Percentiles rank a stretch among this genome's conserved stretches.
phyloP scores from a whole-genome alignment of 2,888 invertebrate species.

The Xylocampa areola region DNA sequence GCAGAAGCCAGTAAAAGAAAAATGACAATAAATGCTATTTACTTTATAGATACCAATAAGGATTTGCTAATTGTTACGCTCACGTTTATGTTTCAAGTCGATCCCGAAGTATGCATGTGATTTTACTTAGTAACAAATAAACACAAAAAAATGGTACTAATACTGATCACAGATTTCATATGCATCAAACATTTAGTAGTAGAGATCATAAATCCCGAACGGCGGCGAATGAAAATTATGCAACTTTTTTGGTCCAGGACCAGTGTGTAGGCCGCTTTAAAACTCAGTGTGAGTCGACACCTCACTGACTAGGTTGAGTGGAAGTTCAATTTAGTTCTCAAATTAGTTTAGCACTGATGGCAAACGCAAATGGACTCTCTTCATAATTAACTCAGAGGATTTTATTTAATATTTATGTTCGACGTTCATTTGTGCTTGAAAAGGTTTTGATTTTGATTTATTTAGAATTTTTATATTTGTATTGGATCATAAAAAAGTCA shows the following conservation, averaged over 20 bases:
- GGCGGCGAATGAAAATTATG: not conserved
- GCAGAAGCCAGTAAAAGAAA: too few species aligned
- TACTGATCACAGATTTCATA: too few species aligned
- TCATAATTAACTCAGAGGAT: conserved; percentile 30
- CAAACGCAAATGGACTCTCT: conserved; percentile 52
- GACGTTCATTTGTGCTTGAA: not conserved
- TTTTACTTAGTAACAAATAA: too few species aligned
- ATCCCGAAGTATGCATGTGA: too few species aligned
- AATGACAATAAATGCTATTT: too few species aligned
- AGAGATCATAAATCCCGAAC: not conserved
- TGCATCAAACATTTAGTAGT: not conserved
- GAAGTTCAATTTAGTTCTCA: conserved; percentile 72
- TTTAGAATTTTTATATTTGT: too few species aligned
- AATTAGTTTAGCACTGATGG: conserved; percentile 70
- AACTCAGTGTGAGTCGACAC: conserved; percentile 59
- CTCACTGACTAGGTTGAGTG: conserved; percentile 71
- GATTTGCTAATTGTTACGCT: too few species aligned
- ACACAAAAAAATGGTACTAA: too few species aligned
- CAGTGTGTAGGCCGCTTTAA: conserved; percentile 37
- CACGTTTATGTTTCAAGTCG: too few species aligned
- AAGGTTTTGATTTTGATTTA: not conserved
- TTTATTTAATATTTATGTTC: conserved; percentile 46
- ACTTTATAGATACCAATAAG: too few species aligned
- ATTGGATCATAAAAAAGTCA: too few species aligned
- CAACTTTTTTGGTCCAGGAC: conserved; percentile 2